Percentiles rank a stretch among this genome's conserved stretches.
phyloP scores from a whole-genome alignment of 2,113 vertebrate genomes.

The Nestor notabilis region DNA sequence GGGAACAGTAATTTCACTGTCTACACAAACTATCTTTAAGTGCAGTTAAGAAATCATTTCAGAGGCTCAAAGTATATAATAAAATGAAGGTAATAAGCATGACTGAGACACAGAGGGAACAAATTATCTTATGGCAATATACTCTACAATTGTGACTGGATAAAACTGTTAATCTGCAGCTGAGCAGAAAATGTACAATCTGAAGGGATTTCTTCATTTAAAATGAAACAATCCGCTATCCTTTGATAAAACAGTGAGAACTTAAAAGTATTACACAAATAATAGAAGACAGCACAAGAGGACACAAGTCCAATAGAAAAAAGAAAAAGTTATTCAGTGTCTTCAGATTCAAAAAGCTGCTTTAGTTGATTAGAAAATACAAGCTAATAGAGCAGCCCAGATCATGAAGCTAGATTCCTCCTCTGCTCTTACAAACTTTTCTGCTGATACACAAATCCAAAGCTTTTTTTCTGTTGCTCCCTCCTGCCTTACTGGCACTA shows the following conservation, averaged over 20 bases:
- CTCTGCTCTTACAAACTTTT: not conserved
- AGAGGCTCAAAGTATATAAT: slow-evolving; percentile 38
- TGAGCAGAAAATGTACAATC: slow-evolving; percentile 44
- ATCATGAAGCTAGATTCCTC: not conserved
- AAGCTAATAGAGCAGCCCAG: not conserved
- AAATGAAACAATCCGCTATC: not conserved
- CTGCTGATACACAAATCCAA: not conserved
- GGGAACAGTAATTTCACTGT: slow-evolving; percentile 45
- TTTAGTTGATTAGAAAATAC: not conserved
- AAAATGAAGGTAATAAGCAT: slow-evolving; percentile 63
- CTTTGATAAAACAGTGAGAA: slow-evolving; percentile 13
- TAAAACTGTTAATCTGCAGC: slow-evolving; percentile 42
- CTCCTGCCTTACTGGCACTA: not conserved
- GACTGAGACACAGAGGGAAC: slow-evolving; percentile 55
- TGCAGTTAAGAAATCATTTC: slow-evolving; percentile 56
- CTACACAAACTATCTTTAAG: slow-evolving; percentile 56
- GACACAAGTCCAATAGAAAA: not conserved
- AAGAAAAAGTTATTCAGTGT: not conserved
- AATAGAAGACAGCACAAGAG: not conserved
- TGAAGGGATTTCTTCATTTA: slow-evolving; percentile 20
- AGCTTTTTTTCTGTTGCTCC: not conserved
- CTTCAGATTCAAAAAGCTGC: not conserved
- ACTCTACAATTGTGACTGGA: slow-evolving; percentile 12
- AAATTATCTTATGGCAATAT: slow-evolving; percentile 58
- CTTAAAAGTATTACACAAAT: not conserved